phyloP scores from a whole-genome alignment of 2,113 vertebrate species.

The Emydocephalus ijimae region DNA sequence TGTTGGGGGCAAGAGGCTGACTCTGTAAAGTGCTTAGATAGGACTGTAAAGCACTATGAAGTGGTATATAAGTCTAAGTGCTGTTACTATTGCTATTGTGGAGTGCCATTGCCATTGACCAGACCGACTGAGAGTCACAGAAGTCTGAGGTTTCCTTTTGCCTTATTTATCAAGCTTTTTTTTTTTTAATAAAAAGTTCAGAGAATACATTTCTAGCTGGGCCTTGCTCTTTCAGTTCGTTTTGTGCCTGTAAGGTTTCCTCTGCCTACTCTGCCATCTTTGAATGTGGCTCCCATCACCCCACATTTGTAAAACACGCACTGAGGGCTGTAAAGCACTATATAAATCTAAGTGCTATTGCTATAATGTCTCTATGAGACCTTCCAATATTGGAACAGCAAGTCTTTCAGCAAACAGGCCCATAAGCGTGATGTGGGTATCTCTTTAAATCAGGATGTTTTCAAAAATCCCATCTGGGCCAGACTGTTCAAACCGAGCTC shows the following conservation, averaged over 20 bases:
- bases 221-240: too few relatives aligned
- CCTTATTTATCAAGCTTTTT: neutral
- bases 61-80: neutral
- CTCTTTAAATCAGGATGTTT: conserved; percentile 2
- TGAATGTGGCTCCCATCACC: neutral
- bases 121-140: neutral
- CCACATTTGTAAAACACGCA: neutral
- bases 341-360: neutral
- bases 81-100: neutral
- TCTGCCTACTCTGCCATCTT: neutral
- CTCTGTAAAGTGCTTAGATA: neutral
- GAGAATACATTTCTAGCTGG: neutral
- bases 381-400: neutral
- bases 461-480: neutral
- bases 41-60: neutral
- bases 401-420: neutral
- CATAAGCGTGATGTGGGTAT: neutral
- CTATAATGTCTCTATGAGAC: neutral
- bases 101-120: neutral
- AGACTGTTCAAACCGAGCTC: neutral
- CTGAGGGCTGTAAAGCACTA: neutral
- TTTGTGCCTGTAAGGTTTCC: neutral
- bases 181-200: neutral
- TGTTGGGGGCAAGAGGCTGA: neutral
- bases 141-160: neutral